phyloP scores from a whole-genome alignment of 2,888 invertebrate species.

The Helicoverpa assulta region DNA sequence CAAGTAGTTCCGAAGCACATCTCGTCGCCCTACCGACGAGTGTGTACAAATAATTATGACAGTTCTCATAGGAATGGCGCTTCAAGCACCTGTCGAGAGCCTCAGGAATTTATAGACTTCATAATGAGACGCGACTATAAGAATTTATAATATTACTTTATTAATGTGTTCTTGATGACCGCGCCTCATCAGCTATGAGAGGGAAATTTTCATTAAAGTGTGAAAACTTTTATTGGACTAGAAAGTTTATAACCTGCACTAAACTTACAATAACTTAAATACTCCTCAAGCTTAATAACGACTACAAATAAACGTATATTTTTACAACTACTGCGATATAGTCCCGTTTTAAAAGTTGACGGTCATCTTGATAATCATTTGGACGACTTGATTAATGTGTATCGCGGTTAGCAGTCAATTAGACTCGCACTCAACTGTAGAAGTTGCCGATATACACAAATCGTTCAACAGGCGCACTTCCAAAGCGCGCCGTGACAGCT shows the following conservation, averaged over 20 bases:
- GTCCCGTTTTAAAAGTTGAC: constrained; percentile 35
- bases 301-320: constrained; percentile 29
- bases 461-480: constrained; percentile 78
- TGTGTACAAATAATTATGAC: constrained; percentile 85
- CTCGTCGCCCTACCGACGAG: constrained; percentile 68
- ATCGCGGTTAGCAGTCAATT: constrained; percentile 80
- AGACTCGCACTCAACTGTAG: constrained; percentile 72
- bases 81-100: constrained; percentile 73
- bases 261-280: constrained; percentile 40
- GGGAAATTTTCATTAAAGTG: constrained; percentile 46
- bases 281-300: constrained; percentile 13
- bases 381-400: constrained; percentile 72
- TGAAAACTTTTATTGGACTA: constrained; percentile 42
- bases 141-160: constrained; percentile 62
- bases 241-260: constrained; percentile 34
- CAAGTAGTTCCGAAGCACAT: constrained; percentile 79
- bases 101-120: constrained; percentile 60
- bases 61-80: constrained; percentile 80
- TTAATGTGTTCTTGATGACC: constrained; percentile 59
- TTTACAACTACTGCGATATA: constrained; percentile 17
- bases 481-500: constrained; percentile 71
- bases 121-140: constrained; percentile 58
- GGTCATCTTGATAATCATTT: constrained; percentile 59
- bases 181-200: constrained; percentile 37
- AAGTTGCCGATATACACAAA: constrained; percentile 81